Conservation (phyloP, 2,888 invertebrate species). For the Pristionchus exspectatus region DNA sequence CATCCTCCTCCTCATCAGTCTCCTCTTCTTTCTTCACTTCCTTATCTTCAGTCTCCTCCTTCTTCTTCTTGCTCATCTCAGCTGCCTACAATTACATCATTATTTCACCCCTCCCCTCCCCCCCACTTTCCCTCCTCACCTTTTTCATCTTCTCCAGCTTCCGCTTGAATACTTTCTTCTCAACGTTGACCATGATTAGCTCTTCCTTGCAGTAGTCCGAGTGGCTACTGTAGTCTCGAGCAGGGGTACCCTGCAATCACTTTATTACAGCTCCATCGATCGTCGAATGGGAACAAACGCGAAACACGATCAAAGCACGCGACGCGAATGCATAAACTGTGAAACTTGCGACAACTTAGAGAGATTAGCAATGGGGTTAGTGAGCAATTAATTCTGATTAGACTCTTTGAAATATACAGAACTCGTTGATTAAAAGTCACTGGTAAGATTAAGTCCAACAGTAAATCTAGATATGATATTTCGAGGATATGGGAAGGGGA, state of each 20-base stretch:
- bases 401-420: background rate
- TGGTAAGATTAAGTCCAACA: background rate
- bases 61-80: constrained; percentile 57
- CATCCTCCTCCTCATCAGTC: constrained; percentile 59
- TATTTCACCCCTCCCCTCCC: background rate
- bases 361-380: background rate
- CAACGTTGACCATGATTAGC: constrained; percentile 70
- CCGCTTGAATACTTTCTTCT: constrained; percentile 77
- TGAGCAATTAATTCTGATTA: background rate
- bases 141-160: constrained; percentile 72
- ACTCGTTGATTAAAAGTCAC: constrained; percentile 15
- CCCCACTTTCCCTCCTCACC: background rate
- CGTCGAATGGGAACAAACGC: background rate
- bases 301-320: constrained; percentile 5
- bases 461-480: background rate
- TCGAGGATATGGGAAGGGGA: background rate
- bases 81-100: background rate
- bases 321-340: constrained; percentile 29
- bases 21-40: constrained; percentile 54
- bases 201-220: background rate
- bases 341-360: background rate
- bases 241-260: constrained; percentile 52
- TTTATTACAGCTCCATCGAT: background rate
- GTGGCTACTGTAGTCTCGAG: constrained; percentile 28
- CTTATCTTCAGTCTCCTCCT: constrained; percentile 57